Evolutionary conservation across 2,797 vertebrate species (phyloP).

Genomic region (Gallinago solitaria): DNA sequence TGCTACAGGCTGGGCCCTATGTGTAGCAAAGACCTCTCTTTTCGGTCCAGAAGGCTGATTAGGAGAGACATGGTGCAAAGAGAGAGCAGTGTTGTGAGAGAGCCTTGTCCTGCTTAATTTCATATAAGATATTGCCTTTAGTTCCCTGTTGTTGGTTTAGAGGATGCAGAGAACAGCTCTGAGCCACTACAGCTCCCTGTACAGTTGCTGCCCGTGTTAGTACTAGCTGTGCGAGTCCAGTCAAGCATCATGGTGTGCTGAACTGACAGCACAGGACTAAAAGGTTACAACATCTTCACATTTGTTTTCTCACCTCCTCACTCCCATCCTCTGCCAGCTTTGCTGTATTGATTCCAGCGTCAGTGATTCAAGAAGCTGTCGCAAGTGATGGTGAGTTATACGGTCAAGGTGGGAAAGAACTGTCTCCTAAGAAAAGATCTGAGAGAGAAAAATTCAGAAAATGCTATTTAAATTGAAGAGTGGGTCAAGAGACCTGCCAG

Average conservation of each 20-base stretch:
- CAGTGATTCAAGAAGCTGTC: not conserved
- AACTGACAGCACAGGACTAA: not conserved
- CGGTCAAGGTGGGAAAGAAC: not conserved
- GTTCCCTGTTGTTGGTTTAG: not conserved
- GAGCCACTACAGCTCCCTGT: not conserved
- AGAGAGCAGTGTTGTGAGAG: not conserved
- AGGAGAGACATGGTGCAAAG: not conserved
- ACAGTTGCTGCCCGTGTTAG: not conserved
- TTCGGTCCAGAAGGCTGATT: conserved; percentile 33
- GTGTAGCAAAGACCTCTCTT: not conserved
- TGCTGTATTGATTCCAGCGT: not conserved
- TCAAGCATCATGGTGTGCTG: not conserved
- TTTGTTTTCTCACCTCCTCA: not conserved
- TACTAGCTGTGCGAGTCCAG: not conserved
- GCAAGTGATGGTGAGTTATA: not conserved
- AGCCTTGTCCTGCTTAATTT: not conserved
- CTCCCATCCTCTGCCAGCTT: not conserved
- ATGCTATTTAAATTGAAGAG: not conserved
- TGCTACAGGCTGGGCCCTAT: not conserved
- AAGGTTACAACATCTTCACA: not conserved
- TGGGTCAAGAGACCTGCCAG: not conserved
- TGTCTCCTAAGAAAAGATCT: not conserved
- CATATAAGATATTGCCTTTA: not conserved
- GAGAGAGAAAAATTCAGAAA: not conserved
- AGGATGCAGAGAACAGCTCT: not conserved